A percentile compares a stretch with the other conserved stretches of the same genome.
These are phyloP conservation scores for Octodon degus DNA, from an alignment of 2,113 vertebrate species.

Conservation along the genomic window DNA sequence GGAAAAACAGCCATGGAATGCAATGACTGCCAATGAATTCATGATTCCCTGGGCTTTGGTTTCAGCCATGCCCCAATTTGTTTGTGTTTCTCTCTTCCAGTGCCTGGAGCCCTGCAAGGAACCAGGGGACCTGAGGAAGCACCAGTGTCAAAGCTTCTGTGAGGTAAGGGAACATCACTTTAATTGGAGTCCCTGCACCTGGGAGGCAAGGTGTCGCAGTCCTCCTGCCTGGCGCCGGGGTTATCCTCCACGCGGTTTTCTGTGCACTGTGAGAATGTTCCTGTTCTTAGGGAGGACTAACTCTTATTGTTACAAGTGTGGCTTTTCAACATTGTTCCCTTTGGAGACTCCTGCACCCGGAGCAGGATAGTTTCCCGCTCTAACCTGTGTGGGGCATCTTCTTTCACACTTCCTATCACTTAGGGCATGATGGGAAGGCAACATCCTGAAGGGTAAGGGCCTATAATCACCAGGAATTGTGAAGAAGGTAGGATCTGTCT, in stretches of 20 bases:
- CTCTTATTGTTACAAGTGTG: accelerated
- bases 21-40: accelerated
- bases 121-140: conserved; percentile 93
- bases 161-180: conserved; percentile 89
- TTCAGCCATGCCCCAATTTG: conserved; percentile 43
- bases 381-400: too few species aligned
- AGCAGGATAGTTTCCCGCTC: background rate
- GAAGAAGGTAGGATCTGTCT: background rate
- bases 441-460: background rate
- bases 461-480: accelerated
- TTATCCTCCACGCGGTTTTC: accelerated
- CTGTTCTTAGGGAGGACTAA: accelerated
- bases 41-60: background rate
- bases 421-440: too few species aligned
- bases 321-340: background rate
- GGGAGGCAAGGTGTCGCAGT: accelerated
- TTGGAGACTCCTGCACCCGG: accelerated
- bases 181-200: accelerated
- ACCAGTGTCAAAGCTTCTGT: conserved; percentile 96
- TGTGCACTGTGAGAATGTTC: accelerated
- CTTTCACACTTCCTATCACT: accelerated
- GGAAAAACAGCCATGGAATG: accelerated
- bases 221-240: accelerated
- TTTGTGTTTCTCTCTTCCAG: conserved; percentile 82
- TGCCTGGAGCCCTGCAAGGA: conserved; percentile 99